phyloP scores from a whole-genome alignment of 2,797 vertebrate genomes.

The Coregonus suidteri region DNA sequence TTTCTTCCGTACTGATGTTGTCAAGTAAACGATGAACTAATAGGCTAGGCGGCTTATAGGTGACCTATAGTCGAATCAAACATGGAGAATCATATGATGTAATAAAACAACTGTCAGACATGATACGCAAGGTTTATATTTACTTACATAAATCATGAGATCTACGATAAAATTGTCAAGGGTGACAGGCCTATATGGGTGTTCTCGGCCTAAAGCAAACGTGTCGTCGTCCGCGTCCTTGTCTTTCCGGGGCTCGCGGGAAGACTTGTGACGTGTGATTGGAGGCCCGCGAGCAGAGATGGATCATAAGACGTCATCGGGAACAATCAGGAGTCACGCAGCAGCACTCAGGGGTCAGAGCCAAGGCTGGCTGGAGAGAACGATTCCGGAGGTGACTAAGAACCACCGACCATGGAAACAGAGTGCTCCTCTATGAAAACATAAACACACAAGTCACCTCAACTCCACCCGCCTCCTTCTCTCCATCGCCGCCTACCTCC shows the following conservation, averaged over 20 bases:
- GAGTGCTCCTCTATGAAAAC: conserved; percentile 9
- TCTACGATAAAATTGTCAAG: neutral
- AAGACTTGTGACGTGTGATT: conserved; percentile 9
- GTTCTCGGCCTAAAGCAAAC: neutral
- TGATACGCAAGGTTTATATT: neutral
- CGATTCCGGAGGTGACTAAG: conserved; percentile 13
- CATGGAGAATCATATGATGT: neutral
- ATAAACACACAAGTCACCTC: neutral
- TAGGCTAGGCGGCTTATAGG: neutral
- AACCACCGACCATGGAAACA: conserved; percentile 13
- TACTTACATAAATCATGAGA: neutral
- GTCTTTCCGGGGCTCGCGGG: neutral
- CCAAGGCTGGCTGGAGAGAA: conserved; percentile 2
- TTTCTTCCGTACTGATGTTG: neutral
- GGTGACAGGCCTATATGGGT: neutral
- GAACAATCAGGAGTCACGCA: conserved; percentile 11
- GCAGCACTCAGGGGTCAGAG: conserved; percentile 13
- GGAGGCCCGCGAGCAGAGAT: conserved; percentile 6
- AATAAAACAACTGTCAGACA: neutral
- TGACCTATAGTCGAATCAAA: neutral
- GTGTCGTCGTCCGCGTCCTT: neutral
- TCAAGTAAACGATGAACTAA: neutral
- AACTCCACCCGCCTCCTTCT: neutral
- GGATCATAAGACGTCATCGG: conserved; percentile 12
- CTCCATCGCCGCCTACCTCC: neutral